Base-by-base conservation (phyloP, 2,888 invertebrate species). In the Cephonodes hylas region DNA sequence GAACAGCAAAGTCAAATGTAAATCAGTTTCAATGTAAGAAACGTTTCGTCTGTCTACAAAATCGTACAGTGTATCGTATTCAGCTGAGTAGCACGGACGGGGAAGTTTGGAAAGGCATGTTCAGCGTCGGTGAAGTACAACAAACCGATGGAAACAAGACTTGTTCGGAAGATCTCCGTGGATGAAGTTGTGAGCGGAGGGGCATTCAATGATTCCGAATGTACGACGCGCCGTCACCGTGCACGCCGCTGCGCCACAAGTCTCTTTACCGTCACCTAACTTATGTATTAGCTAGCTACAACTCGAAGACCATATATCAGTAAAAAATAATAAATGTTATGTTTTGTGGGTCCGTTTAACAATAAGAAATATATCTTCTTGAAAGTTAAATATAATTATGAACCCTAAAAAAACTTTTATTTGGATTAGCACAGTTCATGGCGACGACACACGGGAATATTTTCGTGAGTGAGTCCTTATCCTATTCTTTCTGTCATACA, bases 141-240 rank as follows among this genome's bases (percentile, higher is more conserved):
- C 80, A 81, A 79, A 81, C 83, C 80, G 83, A 84, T 82, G 83
- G 83, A 86, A 84, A 80, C 80, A 81, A 80, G 81, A 81, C 81
- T 81, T 76, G 76, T 75, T 69, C 57, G 67, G 71, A 73, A 75
- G 74, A 74, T 76, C 69, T 66, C 66, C 63, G 73, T 67, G n/a
- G n/a, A n/a, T 73, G 65, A 78, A 84, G 76, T 85, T 82, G 75
- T 68, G 71, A 72, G 70, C 70, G 73, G 69, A 77, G 77, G 76
- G 83, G 79, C 80, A 81, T 83, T 80, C 77, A 78, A 80, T 80
- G 77, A 77, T 73, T 73, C 68, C 69, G 70, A 68, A 68, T 42
- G 27, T 31, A 42, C 27, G n/a, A 3, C n/a, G 5, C 10, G 20
- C 20, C 31, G 18, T 10, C 6, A 18, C 6, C 2, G 34, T n/a